Conservation (phyloP, 2,797 vertebrate genomes). For the Enteromius radiatus region DNA sequence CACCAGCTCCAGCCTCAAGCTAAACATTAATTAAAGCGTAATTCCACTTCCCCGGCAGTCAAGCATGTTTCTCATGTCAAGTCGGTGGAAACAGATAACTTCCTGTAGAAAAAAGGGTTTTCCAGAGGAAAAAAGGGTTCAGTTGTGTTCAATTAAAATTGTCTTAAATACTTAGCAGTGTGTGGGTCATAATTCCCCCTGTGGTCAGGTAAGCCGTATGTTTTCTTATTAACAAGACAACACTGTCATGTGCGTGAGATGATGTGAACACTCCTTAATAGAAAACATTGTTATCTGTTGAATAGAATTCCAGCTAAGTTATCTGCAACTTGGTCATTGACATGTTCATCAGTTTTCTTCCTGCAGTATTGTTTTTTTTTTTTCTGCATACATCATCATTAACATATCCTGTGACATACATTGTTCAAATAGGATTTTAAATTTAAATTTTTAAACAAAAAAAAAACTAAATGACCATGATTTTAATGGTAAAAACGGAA, state of each 20-base stretch:
- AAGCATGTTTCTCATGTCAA: constrained; percentile 11
- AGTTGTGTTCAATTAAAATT: too few species aligned
- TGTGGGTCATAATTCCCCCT: background rate
- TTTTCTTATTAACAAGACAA: background rate
- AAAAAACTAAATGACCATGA: background rate
- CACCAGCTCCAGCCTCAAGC: constrained; percentile 34
- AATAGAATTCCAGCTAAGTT: background rate
- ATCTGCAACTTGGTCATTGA: background rate
- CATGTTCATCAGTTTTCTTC: background rate
- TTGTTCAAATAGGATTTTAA: too few species aligned
- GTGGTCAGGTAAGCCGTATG: background rate
- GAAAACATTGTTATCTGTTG: background rate
- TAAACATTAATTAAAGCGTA: constrained; percentile 52
- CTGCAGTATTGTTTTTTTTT: background rate
- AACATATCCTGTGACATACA: background rate
- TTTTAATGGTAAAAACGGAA: too few species aligned
- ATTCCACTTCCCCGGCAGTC: constrained; percentile 39
- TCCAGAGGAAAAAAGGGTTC: background rate
- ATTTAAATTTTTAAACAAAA: background rate
- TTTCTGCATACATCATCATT: background rate
- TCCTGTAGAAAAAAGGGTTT: background rate
- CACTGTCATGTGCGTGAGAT: background rate
- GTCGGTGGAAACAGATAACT: constrained; percentile 11
- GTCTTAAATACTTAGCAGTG: too few species aligned
- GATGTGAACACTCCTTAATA: background rate